Evolutionary conservation across 2,113 vertebrate species (phyloP), one percentile per base, ranked within the genome.

Genomic region (Pomatostomus ruficeps): DNA sequence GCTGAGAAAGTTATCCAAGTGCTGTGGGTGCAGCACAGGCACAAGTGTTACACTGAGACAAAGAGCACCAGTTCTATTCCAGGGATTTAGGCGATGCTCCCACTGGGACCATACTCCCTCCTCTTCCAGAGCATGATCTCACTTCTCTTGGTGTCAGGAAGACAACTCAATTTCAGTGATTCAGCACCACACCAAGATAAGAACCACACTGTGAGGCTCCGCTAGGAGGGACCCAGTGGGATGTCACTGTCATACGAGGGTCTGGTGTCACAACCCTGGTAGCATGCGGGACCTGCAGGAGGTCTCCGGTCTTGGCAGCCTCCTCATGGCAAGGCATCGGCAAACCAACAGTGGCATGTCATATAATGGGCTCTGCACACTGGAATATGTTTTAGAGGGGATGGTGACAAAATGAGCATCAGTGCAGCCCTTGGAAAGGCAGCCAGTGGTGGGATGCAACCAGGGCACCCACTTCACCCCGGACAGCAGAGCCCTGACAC

Each of bases 211-310:
- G 1, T 15, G 72, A 76, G 31, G 55, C 5, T 74, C 33, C 48
- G 25, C 22, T 2, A 31, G 14, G 65, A 49, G 18, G 29, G 26
- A 0, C 14, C 36, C 3, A 0, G n/a, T 3, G 28, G 45, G 35
- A n/a, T n/a, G 49, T 24, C 2, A 3, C 33, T 59, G 29, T 59
- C 10, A 3, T 14, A 31, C 15, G 11, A 4, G 35, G 13, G 7
- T 31, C 26, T 4, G 14, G 62, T 11, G 11, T 71, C 31, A 11
- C 25, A 10, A 52, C 58, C 23, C 43, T 3, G 5, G 28, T 26
- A 36, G 40, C 5, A 2, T 3, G 10, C 0, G 2, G 71, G 57
- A 46, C 28, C 36, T 36, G 55, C 42, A 10, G 48, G 40, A 55
- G 14, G 22, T 43, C 20, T 5, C 72, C 40, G 83, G 28, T 38